Conservation (phyloP, 1,140 invertebrate species). For the Drosophila sechellia region DNA sequence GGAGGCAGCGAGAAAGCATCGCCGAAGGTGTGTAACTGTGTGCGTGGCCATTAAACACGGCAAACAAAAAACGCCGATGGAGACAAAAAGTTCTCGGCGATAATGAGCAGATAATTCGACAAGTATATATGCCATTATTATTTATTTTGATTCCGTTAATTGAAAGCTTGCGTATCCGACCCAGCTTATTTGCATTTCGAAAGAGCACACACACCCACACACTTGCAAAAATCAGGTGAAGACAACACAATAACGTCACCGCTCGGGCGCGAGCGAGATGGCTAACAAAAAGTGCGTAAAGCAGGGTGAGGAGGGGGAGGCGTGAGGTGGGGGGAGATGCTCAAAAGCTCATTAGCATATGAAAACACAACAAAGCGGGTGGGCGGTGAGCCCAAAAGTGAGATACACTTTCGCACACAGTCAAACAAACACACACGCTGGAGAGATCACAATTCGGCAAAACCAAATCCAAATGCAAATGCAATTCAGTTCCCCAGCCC, state of each 20-base stretch:
- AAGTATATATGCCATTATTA: slow-evolving; percentile 35
- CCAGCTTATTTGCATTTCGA: slow-evolving; percentile 59
- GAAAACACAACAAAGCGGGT: slow-evolving; percentile 69
- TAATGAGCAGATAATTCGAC: slow-evolving; percentile 20
- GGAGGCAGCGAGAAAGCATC: slow-evolving; percentile 47
- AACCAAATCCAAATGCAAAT: slow-evolving; percentile 50
- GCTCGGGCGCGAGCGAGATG: slow-evolving; percentile 24
- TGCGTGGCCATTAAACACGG: slow-evolving; percentile 68
- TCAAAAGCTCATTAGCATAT: slow-evolving; percentile 73
- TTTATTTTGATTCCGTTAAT: slow-evolving; percentile 73
- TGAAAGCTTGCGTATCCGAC: slow-evolving; percentile 40
- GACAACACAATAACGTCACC: slow-evolving; percentile 69
- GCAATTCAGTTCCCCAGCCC: slow-evolving; percentile 17
- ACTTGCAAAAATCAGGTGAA: slow-evolving; percentile 56
- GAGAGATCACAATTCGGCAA: slow-evolving; percentile 44
- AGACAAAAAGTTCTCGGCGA: slow-evolving; percentile 26
- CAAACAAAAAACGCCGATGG: slow-evolving; percentile 56
- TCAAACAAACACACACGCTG: slow-evolving; percentile 32
- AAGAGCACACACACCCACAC: slow-evolving; percentile 11
- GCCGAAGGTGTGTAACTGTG: slow-evolving; percentile 26
- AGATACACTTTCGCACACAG: slow-evolving; percentile 52
- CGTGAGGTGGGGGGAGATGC: slow-evolving; percentile 37
- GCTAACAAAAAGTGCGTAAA: slow-evolving; percentile 25
- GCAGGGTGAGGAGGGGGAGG: slow-evolving; percentile 7
- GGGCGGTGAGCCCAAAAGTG: slow-evolving; percentile 25